Conservation (phyloP, 1,140 invertebrate genomes). For the Drosophila punjabiensis region DNA sequence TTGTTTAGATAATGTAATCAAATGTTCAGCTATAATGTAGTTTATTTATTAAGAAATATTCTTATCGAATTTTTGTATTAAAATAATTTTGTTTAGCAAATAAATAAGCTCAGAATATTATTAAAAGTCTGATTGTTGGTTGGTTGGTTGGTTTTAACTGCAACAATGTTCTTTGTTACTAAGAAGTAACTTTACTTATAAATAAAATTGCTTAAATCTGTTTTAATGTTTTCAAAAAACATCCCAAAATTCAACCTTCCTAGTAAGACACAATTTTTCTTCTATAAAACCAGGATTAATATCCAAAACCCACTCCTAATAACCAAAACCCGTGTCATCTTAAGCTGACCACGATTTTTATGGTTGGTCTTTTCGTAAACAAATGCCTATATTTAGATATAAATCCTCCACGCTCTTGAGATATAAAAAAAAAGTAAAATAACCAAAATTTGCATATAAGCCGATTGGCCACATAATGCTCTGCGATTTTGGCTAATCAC, state of each 20-base stretch:
- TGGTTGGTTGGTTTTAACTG: neutral
- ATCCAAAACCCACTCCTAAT: neutral
- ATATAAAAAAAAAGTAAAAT: conserved; percentile 24
- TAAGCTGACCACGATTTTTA: neutral
- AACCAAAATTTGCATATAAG: conserved; percentile 42
- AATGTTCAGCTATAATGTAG: too few species aligned
- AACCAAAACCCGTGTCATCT: neutral
- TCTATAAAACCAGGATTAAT: neutral
- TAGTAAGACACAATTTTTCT: neutral
- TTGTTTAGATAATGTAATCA: too few species aligned
- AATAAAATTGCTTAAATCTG: neutral
- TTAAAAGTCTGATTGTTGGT: neutral
- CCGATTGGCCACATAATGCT: conserved; percentile 50
- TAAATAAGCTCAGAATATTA: neutral
- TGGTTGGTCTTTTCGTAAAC: neutral
- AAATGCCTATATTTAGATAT: conserved; percentile 5
- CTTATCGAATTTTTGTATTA: too few species aligned
- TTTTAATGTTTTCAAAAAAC: neutral
- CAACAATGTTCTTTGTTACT: too few species aligned
- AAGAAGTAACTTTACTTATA: neutral
- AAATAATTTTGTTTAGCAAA: too few species aligned
- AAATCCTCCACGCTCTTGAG: conserved; percentile 36
- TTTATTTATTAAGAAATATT: too few species aligned
- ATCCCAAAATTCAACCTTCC: neutral
- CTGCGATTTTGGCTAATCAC: conserved; percentile 45